A percentile compares a stretch with the other conserved stretches of the same genome.
Conservation (phyloP, 1,140 invertebrate species). For the Gryllus bimaculatus region DNA sequence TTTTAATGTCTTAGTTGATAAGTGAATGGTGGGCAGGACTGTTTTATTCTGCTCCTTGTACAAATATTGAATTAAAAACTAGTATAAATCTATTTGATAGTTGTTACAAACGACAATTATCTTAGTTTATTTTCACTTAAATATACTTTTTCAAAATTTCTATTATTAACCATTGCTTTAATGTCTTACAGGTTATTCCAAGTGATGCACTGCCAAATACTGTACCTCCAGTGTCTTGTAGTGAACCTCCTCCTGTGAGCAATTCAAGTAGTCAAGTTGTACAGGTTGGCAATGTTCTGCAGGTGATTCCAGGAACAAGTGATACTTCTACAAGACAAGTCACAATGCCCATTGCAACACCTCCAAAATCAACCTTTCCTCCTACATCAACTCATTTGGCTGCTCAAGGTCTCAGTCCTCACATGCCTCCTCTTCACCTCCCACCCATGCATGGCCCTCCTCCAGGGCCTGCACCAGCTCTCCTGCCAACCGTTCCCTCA, state of each 20-base stretch:
- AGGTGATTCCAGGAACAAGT: slow-evolving; percentile 39
- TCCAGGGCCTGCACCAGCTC: slow-evolving; percentile 27
- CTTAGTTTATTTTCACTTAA: too few relatives aligned
- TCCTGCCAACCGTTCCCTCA: slow-evolving; percentile 26
- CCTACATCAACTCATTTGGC: background rate
- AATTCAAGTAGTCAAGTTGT: slow-evolving; percentile 31
- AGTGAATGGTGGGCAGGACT: too few relatives aligned
- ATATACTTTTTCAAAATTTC: too few relatives aligned
- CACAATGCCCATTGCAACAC: background rate
- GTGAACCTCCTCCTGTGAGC: slow-evolving; percentile 3
- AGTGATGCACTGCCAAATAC: background rate
- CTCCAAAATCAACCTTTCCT: slow-evolving; percentile 14
- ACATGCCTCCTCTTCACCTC: slow-evolving; percentile 17
- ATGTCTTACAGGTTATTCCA: slow-evolving; percentile 18
- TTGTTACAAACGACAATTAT: too few relatives aligned
- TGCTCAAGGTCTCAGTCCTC: background rate
- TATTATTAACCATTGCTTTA: too few relatives aligned
- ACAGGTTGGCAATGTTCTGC: slow-evolving; percentile 43
- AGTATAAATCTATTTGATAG: too few relatives aligned
- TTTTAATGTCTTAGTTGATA: too few relatives aligned
- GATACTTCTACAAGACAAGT: slow-evolving; percentile 26
- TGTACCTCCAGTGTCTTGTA: background rate
- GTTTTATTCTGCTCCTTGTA: too few relatives aligned
- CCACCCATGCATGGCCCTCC: slow-evolving; percentile 23
- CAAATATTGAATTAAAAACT: too few relatives aligned